These are phyloP conservation scores for Xerus rutilus DNA, from an alignment of 2,797 vertebrate genomes.

Conservation along the genomic window DNA sequence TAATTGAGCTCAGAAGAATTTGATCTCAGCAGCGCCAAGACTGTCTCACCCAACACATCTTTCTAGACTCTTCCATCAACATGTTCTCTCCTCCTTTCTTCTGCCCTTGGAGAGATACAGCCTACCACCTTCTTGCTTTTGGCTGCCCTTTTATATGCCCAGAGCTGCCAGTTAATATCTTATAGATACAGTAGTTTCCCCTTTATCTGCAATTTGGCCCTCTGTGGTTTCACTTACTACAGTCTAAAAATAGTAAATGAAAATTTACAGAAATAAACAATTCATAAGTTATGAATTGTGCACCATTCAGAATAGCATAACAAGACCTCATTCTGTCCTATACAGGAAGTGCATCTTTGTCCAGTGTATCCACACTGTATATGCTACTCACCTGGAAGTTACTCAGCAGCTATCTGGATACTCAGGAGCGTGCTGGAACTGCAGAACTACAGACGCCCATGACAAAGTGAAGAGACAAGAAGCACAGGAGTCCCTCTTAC, in stretches of 20 bases:
- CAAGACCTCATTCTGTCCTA: not conserved
- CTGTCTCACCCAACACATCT: not conserved
- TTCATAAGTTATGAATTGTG: not conserved
- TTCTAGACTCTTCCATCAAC: rapidly evolving
- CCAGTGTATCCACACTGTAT: not conserved
- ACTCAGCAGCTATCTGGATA: not conserved
- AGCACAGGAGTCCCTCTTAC: not conserved
- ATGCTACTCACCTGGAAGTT: not conserved
- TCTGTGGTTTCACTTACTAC: not conserved
- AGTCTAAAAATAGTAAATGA: not conserved
- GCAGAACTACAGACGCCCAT: not conserved
- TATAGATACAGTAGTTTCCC: not conserved
- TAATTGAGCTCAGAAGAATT: too few relatives aligned
- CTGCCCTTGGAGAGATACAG: not conserved
- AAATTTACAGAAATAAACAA: not conserved
- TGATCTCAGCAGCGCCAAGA: not conserved
- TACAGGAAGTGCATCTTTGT: not conserved
- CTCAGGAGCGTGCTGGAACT: not conserved
- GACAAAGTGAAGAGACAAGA: not conserved
- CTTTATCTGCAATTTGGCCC: not conserved
- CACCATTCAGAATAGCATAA: not conserved
- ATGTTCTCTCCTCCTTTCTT: not conserved
- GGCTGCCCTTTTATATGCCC: too few relatives aligned
- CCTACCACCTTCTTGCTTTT: rapidly evolving
- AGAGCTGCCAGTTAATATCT: too few relatives aligned